Base-by-base conservation (phyloP, 2,113 vertebrate species). In the Cromileptes altivelis region DNA sequence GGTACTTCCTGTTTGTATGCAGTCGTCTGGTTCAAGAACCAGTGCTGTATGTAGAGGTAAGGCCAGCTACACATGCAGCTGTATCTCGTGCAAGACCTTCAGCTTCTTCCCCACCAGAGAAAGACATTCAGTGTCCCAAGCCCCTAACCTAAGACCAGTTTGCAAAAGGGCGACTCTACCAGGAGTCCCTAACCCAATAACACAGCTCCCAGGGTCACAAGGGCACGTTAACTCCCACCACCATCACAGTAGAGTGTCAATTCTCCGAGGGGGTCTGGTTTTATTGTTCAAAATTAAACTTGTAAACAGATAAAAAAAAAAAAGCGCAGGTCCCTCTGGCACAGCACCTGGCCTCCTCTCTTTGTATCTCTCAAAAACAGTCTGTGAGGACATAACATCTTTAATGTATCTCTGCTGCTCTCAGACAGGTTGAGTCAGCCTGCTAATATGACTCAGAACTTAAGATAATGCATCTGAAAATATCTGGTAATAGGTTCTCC, bases 401-500 rank as follows among this genome's bases (percentile, higher is more conserved):
- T 68, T 17, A 84, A 49, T 61, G 33, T 57, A 19, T 21, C 42
- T 61, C 25, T 57, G 49, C 25, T 57, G 49, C 67, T 84, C 55
- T 65, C 42, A 61, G 81, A 80, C 57, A 76, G 21, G 47, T 50
- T 30, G 55, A 57, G 76, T 57, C 52, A 80, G 25, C 15, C 45
- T 67, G 68, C 21, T 80, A 65, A 86, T 77, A 62, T 72, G 27
- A 72, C 47, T 21, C 60, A 68, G 40, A 65, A 64, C 49, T 52
- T 30, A 57, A 79, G 57, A 81, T 73, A 74, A 76, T 58, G 18
- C 71, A 70, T 84, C 55, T 63, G 65, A 76, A 84, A 83, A 72
- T 56, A 78, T 49, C 67, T 75, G 58, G 52, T 78, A 89, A 88
- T 72, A 77, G 18, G 13, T 78, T 86, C 68, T 76, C 65, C 77